These are phyloP conservation scores for Crepidodera aurea DNA, from an alignment of 2,888 invertebrate species.

Conservation along the genomic window DNA sequence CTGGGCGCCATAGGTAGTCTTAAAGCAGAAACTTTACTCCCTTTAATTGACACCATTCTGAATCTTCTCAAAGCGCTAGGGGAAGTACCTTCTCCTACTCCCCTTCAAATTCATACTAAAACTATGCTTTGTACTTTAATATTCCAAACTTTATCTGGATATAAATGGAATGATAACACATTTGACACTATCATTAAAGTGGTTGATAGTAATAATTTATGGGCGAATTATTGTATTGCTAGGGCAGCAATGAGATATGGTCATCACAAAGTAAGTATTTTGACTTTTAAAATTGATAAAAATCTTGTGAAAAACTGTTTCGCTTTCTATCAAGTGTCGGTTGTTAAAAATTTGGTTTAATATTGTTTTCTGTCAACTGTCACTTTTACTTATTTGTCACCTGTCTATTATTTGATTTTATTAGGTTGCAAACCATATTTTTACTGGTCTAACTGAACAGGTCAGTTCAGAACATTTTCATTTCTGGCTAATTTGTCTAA, in stretches of 20 bases:
- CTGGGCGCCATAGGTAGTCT: conserved; percentile 77
- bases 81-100: conserved; percentile 46
- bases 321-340: too few species aligned
- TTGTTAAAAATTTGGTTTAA: too few species aligned
- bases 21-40: conserved; percentile 66
- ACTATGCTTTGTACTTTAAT: conserved; percentile 84
- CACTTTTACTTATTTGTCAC: too few species aligned
- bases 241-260: conserved; percentile 85
- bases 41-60: conserved; percentile 67
- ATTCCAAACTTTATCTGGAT: conserved; percentile 81
- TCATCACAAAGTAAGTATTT: conserved; percentile 64
- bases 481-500: conserved; percentile 86
- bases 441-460: conserved; percentile 66
- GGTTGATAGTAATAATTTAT: conserved; percentile 68
- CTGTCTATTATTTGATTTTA: not conserved
- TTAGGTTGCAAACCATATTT: conserved; percentile 64
- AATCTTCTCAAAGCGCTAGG: conserved; percentile 60
- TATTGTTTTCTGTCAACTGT: too few species aligned
- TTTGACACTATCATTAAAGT: conserved; percentile 67
- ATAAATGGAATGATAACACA: conserved; percentile 71
- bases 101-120: conserved; percentile 65
- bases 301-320: too few species aligned
- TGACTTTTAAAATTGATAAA: not conserved
- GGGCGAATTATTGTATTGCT: conserved; percentile 88
- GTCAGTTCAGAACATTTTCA: conserved; percentile 85